Evolutionary conservation across 2,888 invertebrate genomes (phyloP).

Genomic region (Cetonia aurata): DNA sequence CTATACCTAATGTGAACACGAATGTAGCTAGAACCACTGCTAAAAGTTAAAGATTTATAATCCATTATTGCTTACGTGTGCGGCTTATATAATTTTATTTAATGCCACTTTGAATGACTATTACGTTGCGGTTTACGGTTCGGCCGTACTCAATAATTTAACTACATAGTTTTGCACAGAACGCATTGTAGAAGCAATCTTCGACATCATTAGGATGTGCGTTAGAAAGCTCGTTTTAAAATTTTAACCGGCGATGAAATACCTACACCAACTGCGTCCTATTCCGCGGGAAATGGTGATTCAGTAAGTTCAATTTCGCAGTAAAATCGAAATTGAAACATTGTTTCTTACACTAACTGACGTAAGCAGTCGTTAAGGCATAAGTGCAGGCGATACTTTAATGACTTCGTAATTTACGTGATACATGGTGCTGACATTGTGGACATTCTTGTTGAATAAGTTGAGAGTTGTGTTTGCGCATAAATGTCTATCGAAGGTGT

Average conservation of each 20-base stretch:
- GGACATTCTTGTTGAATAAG: background rate
- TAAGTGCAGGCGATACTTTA: background rate
- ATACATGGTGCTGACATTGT: background rate
- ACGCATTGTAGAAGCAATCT: conserved; percentile 35
- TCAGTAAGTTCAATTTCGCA: conserved; percentile 21
- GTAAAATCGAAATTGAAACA: conserved; percentile 17
- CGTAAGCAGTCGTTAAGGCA: conserved; percentile 2
- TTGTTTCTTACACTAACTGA: conserved; percentile 23
- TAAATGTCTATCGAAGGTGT: too few species aligned
- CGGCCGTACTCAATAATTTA: conserved; percentile 39
- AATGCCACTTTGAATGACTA: conserved; percentile 39
- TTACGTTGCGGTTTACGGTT: conserved; percentile 39
- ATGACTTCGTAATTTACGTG: conserved; percentile 1
- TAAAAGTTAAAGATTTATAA: conserved; percentile 35
- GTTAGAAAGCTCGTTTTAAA: conserved; percentile 37
- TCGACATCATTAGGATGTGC: conserved; percentile 23
- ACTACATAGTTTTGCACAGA: conserved; percentile 33
- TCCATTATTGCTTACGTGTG: conserved; percentile 37
- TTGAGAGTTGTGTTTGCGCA: background rate
- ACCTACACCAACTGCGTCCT: conserved; percentile 28
- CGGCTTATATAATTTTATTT: conserved; percentile 36
- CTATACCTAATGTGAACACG: conserved; percentile 20
- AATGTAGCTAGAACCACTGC: conserved; percentile 3
- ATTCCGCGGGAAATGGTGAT: conserved; percentile 25
- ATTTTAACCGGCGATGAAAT: conserved; percentile 35